phyloP scores from a whole-genome alignment of 2,113 vertebrate species.

The Oryzias woworae region DNA sequence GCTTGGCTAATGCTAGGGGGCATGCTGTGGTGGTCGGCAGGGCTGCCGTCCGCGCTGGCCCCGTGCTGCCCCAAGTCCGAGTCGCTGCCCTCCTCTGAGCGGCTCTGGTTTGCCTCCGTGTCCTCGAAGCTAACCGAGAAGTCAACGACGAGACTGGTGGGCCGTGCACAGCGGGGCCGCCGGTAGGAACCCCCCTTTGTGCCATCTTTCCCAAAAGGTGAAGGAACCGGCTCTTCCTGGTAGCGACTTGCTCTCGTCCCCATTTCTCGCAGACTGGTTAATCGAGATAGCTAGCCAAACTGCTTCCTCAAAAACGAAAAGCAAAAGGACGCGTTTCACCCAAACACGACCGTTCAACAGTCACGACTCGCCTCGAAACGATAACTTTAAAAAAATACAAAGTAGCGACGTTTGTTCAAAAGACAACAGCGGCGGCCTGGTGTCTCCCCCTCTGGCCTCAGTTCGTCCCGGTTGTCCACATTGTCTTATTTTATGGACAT shows the following conservation, averaged over 20 bases:
- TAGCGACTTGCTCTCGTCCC: constrained; percentile 79
- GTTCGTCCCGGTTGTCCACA: constrained; percentile 50
- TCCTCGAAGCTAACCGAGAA: constrained; percentile 79
- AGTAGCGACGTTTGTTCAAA: neutral
- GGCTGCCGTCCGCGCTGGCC: constrained; percentile 72
- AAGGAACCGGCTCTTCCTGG: constrained; percentile 72
- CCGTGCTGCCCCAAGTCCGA: constrained; percentile 75
- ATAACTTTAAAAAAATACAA: fast-evolving
- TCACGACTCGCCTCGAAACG: neutral
- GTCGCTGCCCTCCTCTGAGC: constrained; percentile 80
- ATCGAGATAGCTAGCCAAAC: constrained; percentile 37
- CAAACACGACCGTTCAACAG: constrained; percentile 33
- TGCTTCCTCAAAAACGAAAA: constrained; percentile 45
- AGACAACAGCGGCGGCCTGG: fast-evolving
- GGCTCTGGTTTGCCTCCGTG: constrained; percentile 74
- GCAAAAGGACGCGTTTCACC: constrained; percentile 30
- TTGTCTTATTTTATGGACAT: constrained; percentile 62
- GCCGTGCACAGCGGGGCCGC: constrained; percentile 71
- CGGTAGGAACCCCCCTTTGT: constrained; percentile 74
- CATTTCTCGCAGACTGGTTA: constrained; percentile 62
- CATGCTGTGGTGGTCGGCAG: constrained; percentile 66
- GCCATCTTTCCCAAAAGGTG: constrained; percentile 73
- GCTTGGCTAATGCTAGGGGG: constrained; percentile 56
- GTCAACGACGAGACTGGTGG: constrained; percentile 78
- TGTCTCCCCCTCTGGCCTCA: constrained; percentile 31